Conservation (phyloP, 2,888 invertebrate species). For the Thysanoteuthis rhombus region DNA sequence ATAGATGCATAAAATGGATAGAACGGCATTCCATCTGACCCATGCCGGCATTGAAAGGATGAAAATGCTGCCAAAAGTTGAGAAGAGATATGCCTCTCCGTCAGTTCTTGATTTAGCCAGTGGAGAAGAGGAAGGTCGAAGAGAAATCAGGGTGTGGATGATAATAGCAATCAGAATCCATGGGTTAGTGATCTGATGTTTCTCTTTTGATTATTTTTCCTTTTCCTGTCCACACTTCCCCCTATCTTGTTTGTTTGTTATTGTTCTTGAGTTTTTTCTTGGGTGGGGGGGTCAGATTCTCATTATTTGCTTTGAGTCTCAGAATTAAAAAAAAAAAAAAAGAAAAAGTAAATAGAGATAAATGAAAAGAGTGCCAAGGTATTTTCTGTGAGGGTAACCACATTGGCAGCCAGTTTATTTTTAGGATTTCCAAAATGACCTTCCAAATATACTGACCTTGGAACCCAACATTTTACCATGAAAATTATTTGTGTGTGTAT, state of each 20-base stretch:
- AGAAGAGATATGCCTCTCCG: not conserved
- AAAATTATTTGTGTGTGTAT: not conserved
- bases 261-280: too few relatives aligned
- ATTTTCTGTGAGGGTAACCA: not conserved
- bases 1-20: not conserved
- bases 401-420: not conserved
- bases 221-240: not conserved
- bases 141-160: not conserved
- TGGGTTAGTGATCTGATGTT: not conserved
- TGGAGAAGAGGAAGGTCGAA: not conserved
- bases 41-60: not conserved
- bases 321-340: not conserved
- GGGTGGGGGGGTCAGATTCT: too few relatives aligned
- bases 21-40: not conserved
- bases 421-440: not conserved
- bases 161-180: not conserved
- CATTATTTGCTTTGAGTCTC: not conserved
- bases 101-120: not conserved
- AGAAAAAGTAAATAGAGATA: not conserved
- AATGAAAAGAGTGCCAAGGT: not conserved
- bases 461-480: not conserved
- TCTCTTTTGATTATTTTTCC: not conserved
- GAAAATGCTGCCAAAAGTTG: not conserved
- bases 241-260: not conserved
- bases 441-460: not conserved